These are phyloP conservation scores for Drosophila gaucha DNA, from an alignment of 2,888 invertebrate species.

Conservation along the genomic window DNA sequence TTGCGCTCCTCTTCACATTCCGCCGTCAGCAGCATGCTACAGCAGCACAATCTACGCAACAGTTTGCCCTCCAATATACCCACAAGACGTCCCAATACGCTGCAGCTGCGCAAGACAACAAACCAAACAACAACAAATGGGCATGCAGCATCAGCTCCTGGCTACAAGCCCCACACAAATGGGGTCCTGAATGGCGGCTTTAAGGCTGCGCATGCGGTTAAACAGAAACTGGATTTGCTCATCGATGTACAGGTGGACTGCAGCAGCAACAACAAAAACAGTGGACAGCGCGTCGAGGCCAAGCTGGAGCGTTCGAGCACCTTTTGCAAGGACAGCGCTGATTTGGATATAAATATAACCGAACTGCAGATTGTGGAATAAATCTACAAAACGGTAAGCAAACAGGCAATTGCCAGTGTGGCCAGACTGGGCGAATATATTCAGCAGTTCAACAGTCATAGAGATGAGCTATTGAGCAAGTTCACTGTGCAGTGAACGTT, in stretches of 20 bases:
- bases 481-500: too few relatives aligned
- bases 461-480: not conserved
- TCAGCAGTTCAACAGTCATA: not conserved
- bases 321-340: slow-evolving; percentile 84
- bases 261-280: slow-evolving; percentile 5
- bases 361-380: slow-evolving; percentile 84
- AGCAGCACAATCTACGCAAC: slow-evolving; percentile 77
- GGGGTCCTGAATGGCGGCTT: slow-evolving; percentile 65
- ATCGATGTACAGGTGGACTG: slow-evolving; percentile 65
- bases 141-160: not conserved
- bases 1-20: slow-evolving; percentile 81
- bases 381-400: slow-evolving; percentile 23
- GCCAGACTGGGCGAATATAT: not conserved
- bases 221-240: slow-evolving; percentile 82
- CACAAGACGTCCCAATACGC: slow-evolving; percentile 81
- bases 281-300: slow-evolving; percentile 63
- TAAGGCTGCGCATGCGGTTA: slow-evolving; percentile 77
- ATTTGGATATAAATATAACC: slow-evolving; percentile 77
- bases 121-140: slow-evolving; percentile 48
- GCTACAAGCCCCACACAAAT: slow-evolving; percentile 47
- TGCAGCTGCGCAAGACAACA: slow-evolving; percentile 80
- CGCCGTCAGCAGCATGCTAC: slow-evolving; percentile 74
- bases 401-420: not conserved
- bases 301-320: slow-evolving; percentile 85
- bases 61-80: slow-evolving; percentile 83